These are phyloP conservation scores for Sebastiscus tertius DNA, from an alignment of 2,797 vertebrate species.

Conservation along the genomic window DNA sequence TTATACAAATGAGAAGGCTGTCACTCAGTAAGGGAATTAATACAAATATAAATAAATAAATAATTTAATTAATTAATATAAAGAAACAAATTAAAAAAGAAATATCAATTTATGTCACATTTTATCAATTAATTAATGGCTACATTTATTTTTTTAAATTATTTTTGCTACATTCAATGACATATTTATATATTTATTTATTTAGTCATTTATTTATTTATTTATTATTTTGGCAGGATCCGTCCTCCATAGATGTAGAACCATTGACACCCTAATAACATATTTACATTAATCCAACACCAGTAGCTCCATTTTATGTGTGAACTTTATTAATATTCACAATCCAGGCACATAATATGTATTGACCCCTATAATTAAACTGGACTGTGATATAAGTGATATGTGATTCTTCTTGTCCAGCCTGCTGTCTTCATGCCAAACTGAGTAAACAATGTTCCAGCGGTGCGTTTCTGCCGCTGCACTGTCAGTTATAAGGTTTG, in stretches of 20 bases:
- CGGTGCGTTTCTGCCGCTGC: background rate
- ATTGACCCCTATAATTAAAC: background rate
- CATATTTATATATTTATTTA: no score
- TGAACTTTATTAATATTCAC: slow-evolving; percentile 10
- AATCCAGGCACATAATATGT: slow-evolving; percentile 14
- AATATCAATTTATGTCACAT: no score
- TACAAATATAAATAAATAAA: no score
- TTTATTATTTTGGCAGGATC: no score
- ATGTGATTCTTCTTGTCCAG: background rate
- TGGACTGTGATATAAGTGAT: background rate
- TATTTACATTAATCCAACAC: slow-evolving; percentile 36
- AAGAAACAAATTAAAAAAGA: no score
- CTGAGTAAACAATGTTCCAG: background rate
- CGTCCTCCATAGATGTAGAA: background rate
- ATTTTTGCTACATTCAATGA: no score
- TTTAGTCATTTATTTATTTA: no score
- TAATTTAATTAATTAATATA: no score
- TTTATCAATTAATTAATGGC: no score
- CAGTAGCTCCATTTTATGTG: background rate
- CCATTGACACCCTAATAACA: slow-evolving; percentile 14
- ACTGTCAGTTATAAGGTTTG: background rate
- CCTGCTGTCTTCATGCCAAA: background rate
- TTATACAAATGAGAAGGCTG: no score
- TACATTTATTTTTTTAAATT: no score
- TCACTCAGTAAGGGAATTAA: no score